Evolutionary conservation across 2,888 invertebrate species (phyloP).

Genomic region (Morinoia aosen): DNA sequence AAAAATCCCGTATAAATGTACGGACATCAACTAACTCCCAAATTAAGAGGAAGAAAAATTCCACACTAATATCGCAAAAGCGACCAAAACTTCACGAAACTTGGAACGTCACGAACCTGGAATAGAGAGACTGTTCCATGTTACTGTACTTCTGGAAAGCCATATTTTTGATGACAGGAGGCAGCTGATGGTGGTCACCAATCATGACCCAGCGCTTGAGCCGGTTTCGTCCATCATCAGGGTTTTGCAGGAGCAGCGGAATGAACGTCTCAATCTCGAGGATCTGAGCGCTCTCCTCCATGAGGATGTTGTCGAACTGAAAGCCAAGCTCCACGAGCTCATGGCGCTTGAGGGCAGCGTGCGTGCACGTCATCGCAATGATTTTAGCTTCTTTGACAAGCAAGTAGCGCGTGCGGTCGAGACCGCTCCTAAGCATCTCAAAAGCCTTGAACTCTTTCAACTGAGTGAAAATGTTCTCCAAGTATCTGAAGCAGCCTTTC

Average conservation of each 20-base stretch:
- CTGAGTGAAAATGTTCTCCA: slow-evolving; percentile 95
- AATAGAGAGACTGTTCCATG: slow-evolving; percentile 99
- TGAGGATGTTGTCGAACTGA: slow-evolving; percentile 98
- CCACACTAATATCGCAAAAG: background rate
- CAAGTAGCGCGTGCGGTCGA: slow-evolving; percentile 96
- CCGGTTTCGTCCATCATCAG: slow-evolving; percentile 86
- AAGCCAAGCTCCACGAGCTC: slow-evolving; percentile 96
- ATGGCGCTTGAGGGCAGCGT: slow-evolving; percentile 95
- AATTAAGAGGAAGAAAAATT: background rate
- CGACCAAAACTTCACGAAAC: background rate
- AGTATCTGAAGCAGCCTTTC: slow-evolving; percentile 92
- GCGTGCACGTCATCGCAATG: slow-evolving; percentile 99
- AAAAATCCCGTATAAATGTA: too few species aligned
- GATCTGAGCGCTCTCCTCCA: slow-evolving; percentile 99
- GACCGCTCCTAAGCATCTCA: slow-evolving; percentile 92
- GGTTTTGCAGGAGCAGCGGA: slow-evolving; percentile 97
- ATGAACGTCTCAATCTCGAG: slow-evolving; percentile 99
- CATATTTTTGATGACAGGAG: slow-evolving; percentile 99
- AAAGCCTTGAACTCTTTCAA: slow-evolving; percentile 98
- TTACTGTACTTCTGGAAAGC: slow-evolving; percentile 99
- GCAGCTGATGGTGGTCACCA: slow-evolving; percentile 98
- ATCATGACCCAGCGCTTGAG: slow-evolving; percentile 99
- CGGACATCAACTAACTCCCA: background rate
- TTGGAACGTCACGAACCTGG: slow-evolving; percentile 71
- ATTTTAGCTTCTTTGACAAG: slow-evolving; percentile 99